phyloP scores from a whole-genome alignment of 2,888 invertebrate species.

The Dasypolia templi region DNA sequence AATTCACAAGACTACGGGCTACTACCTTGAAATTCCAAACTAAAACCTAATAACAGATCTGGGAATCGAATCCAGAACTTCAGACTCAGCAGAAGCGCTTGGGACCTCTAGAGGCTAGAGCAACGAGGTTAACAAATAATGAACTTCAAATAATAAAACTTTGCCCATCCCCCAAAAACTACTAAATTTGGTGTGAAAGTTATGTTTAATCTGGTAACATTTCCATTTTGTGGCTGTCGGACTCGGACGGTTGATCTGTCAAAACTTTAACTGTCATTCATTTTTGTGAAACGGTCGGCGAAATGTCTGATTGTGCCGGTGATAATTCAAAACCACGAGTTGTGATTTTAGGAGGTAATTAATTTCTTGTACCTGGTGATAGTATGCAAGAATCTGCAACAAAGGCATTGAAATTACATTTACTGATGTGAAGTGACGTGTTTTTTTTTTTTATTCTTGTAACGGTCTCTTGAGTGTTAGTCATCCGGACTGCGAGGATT shows the following conservation, averaged over 20 bases:
- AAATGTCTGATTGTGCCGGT: constrained; percentile 87
- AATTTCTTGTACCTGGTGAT: constrained; percentile 1
- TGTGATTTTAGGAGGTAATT: constrained; percentile 87
- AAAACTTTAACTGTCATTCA: constrained; percentile 71
- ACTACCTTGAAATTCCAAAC: not conserved
- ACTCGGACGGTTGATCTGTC: constrained; percentile 53
- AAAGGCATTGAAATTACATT: not conserved
- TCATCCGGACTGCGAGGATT: constrained; percentile 79
- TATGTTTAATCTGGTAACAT: constrained; percentile 50
- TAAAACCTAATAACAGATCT: not conserved
- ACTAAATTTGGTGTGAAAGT: constrained; percentile 6
- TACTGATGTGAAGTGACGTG: constrained; percentile 31
- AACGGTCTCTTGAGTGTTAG: constrained; percentile 86
- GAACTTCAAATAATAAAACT: not conserved
- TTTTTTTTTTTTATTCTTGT: constrained; percentile 73
- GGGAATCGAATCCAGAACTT: not conserved
- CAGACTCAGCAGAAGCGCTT: not conserved
- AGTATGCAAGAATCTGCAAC: constrained; percentile 5
- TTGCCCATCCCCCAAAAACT: not conserved
- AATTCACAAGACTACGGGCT: not conserved
- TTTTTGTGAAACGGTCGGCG: constrained; percentile 79
- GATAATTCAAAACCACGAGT: constrained; percentile 88
- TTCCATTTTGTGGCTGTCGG: constrained; percentile 30
- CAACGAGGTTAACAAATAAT: not conserved
- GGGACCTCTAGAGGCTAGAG: not conserved